Conservation (phyloP, 2,797 vertebrate species). For the Pampus argenteus region DNA sequence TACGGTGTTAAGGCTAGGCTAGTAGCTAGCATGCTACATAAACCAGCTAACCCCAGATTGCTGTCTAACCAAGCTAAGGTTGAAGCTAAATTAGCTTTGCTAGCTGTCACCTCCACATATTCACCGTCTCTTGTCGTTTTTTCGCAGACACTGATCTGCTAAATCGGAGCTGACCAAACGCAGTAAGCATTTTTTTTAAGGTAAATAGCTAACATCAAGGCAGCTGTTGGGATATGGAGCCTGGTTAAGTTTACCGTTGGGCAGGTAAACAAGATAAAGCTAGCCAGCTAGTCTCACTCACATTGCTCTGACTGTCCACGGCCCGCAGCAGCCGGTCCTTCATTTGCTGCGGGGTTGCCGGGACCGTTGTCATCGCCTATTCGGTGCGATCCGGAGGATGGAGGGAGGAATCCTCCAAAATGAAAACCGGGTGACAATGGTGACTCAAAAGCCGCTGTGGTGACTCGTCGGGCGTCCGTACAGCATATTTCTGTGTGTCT, state of each 20-base stretch:
- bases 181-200: background rate
- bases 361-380: slow-evolving; percentile 99
- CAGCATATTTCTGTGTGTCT: slow-evolving; percentile 81
- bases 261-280: slow-evolving; percentile 63
- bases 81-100: slow-evolving; percentile 60
- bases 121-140: background rate
- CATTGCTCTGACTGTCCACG: slow-evolving; percentile 98
- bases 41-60: slow-evolving; percentile 47
- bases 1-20: slow-evolving; percentile 53
- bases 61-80: slow-evolving; percentile 43
- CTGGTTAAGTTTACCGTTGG: slow-evolving; percentile 28
- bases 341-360: slow-evolving; percentile 98
- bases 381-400: slow-evolving; percentile 88
- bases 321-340: slow-evolving; percentile 99
- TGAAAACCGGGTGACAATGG: slow-evolving; percentile 68
- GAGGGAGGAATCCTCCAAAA: slow-evolving; percentile 89
- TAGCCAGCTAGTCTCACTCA: slow-evolving; percentile 84
- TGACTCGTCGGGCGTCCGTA: slow-evolving; percentile 67
- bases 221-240: background rate
- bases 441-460: slow-evolving; percentile 81
- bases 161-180: background rate
- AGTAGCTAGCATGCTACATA: slow-evolving; percentile 62
- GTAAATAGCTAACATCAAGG: background rate
- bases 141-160: background rate
- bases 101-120: slow-evolving; percentile 70